Conservation (phyloP, 2,113 vertebrate genomes). For the Phylloscopus whistleri region DNA sequence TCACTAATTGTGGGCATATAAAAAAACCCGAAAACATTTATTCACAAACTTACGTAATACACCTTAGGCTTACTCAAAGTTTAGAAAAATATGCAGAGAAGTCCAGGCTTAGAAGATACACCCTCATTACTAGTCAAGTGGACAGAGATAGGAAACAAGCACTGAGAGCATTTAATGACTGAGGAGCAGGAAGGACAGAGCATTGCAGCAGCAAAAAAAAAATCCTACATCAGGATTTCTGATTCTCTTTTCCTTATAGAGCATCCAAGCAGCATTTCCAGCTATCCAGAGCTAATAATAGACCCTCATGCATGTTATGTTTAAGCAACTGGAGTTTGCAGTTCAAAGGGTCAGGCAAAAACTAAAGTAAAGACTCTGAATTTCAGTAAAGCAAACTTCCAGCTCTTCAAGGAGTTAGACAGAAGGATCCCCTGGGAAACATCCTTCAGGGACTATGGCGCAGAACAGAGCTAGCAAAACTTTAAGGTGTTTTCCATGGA, state of each 20-base stretch:
- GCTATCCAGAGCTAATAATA: not conserved
- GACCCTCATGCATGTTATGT: not conserved
- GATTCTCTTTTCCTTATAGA: not conserved
- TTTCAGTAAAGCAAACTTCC: not conserved
- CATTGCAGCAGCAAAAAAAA: not conserved
- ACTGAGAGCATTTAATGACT: not conserved
- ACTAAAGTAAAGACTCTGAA: not conserved
- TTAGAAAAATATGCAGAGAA: not conserved
- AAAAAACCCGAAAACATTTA: not conserved
- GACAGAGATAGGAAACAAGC: not conserved
- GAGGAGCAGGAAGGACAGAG: not conserved
- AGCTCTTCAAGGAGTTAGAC: not conserved
- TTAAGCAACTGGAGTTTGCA: not conserved
- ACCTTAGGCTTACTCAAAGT: not conserved
- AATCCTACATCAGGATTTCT: not conserved
- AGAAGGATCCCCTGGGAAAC: not conserved
- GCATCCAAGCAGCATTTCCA: not conserved
- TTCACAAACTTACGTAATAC: not conserved
- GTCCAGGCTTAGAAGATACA: not conserved
- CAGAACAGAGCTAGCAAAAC: not conserved
- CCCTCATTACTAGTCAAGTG: not conserved
- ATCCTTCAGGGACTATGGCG: not conserved
- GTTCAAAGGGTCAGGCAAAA: not conserved
- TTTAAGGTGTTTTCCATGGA: not conserved
- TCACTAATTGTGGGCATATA: not conserved